A percentile compares a stretch with the other conserved stretches of the same genome.
phyloP scores from a whole-genome alignment of 2,888 invertebrate species.

The Acleris literana region DNA sequence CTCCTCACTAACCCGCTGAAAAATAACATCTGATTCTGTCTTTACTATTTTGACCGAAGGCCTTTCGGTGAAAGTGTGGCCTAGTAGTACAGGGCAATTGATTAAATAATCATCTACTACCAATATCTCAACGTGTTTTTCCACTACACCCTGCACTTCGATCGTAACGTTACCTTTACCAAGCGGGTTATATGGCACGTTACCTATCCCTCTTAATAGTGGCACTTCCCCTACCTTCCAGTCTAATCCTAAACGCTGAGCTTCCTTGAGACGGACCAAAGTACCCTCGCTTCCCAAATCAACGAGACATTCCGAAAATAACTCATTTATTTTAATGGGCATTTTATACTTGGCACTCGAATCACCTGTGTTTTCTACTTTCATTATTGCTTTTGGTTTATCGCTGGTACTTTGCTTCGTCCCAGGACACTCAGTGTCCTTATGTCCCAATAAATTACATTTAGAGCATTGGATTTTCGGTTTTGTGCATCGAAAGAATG shows the following conservation, averaged over 20 bases:
- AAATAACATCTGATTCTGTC: conserved; percentile 25
- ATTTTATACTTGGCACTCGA: conserved; percentile 26
- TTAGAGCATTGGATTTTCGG: not conserved
- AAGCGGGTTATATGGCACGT: conserved; percentile 38
- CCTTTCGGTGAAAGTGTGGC: conserved; percentile 37
- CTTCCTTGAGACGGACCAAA: conserved; percentile 38
- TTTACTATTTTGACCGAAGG: conserved; percentile 30
- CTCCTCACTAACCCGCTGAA: conserved; percentile 1
- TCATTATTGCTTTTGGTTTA: not conserved
- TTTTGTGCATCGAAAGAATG: not conserved
- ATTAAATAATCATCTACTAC: conserved; percentile 38
- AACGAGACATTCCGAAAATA: conserved; percentile 15
- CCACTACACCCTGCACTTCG: conserved; percentile 39
- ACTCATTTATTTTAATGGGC: conserved; percentile 26
- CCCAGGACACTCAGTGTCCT: not conserved
- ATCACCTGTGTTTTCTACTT: not conserved
- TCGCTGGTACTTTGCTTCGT: not conserved
- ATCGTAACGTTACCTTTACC: conserved; percentile 28
- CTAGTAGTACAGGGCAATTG: conserved; percentile 31
- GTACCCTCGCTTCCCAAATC: conserved; percentile 41
- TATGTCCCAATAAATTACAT: not conserved
- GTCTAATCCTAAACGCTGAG: conserved; percentile 30
- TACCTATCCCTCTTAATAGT: conserved; percentile 38
- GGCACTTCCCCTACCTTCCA: conserved; percentile 35
- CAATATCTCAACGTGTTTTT: conserved; percentile 37